A percentile compares a stretch with the other conserved stretches of the same genome.
Evolutionary conservation across 23 tunicate species (phyloP).

Genomic region (Trididemnum miniatum): DNA sequence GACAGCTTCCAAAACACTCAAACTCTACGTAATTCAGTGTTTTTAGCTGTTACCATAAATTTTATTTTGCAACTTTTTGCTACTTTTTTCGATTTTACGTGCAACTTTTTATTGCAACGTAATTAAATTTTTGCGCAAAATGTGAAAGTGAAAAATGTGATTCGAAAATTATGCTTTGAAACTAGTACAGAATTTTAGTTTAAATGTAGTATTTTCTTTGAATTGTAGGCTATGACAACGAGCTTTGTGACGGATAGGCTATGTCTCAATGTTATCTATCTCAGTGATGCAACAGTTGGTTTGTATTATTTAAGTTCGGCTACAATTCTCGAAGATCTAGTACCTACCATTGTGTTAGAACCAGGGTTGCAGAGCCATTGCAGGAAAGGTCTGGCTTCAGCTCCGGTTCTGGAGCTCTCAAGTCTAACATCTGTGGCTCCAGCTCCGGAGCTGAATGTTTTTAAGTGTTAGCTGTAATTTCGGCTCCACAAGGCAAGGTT

Average conservation of each 20-base stretch:
- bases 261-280: neutral
- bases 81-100: no score
- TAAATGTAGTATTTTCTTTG: conserved; percentile 10
- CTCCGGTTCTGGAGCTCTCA: conserved; percentile 1
- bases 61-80: conserved; percentile 27
- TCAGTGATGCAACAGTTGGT: neutral
- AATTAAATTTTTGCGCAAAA: neutral
- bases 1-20: conserved; percentile 17
- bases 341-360: neutral
- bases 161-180: no score
- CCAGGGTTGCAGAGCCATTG: conserved; percentile 1
- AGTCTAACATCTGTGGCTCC: neutral
- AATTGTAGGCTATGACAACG: conserved; percentile 5
- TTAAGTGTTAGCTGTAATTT: neutral
- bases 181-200: neutral
- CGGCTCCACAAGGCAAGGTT: neutral
- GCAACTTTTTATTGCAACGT: conserved; percentile 4
- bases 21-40: neutral
- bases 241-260: neutral
- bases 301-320: neutral
- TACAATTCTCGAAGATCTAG: neutral
- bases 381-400: conserved; percentile 13
- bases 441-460: neutral
- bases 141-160: conserved; percentile 8
- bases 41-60: conserved; percentile 22